A percentile compares a stretch with the other conserved stretches of the same genome.
Conservation (phyloP, 2,797 vertebrate genomes). For the Danio kyathit region DNA sequence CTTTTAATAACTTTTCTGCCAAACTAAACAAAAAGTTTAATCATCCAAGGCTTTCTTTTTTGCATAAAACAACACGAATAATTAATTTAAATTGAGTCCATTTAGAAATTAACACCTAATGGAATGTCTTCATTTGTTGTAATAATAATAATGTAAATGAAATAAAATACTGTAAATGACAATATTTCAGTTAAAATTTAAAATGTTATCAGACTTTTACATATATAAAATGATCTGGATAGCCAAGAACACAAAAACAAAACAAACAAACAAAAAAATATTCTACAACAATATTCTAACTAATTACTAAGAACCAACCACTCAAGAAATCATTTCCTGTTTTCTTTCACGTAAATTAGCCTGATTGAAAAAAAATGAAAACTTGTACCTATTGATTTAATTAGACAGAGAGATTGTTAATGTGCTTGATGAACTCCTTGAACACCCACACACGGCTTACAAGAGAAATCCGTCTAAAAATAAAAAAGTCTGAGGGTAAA, state of each 20-base stretch:
- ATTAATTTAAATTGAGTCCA: too few species aligned
- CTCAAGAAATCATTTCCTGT: background rate
- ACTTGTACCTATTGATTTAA: constrained; percentile 43
- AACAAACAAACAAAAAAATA: background rate
- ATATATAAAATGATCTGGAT: too few species aligned
- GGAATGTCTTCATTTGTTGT: too few species aligned
- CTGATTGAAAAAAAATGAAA: constrained; percentile 25
- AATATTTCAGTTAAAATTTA: too few species aligned
- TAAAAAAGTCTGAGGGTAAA: constrained; percentile 17
- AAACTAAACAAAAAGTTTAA: too few species aligned
- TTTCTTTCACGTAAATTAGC: constrained; percentile 8
- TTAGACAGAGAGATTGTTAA: constrained; percentile 42
- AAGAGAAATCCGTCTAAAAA: constrained; percentile 14
- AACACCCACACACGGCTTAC: constrained; percentile 29
- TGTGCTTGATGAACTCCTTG: constrained; percentile 15
- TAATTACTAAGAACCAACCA: background rate
- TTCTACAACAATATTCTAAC: background rate
- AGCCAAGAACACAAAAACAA: background rate
- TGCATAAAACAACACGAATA: too few species aligned
- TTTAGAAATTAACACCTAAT: too few species aligned
- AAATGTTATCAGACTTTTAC: too few species aligned
- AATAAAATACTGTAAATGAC: too few species aligned
- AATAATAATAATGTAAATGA: too few species aligned
- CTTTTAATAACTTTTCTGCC: too few species aligned
- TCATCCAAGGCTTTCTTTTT: too few species aligned